Conservation (phyloP, 2,888 invertebrate species). For the Cistogaster globosa region DNA sequence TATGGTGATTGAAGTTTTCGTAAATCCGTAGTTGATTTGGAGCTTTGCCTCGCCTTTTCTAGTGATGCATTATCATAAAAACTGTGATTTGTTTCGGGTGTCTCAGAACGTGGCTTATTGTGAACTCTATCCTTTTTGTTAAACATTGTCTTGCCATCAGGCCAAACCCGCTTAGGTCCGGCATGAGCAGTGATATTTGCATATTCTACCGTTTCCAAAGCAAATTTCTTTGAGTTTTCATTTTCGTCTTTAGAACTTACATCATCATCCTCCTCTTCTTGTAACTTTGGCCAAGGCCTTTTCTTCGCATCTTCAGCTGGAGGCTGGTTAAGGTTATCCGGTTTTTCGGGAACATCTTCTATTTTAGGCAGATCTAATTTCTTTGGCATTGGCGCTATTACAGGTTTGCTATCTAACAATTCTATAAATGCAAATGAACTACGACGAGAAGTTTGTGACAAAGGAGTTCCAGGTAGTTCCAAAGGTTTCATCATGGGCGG, state of each 20-base stretch:
- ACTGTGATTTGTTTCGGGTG: conserved; percentile 54
- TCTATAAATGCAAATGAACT: conserved; percentile 81
- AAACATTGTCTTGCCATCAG: conserved; percentile 78
- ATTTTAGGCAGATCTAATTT: conserved; percentile 77
- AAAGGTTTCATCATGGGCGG: conserved; percentile 79
- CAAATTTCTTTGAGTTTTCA: conserved; percentile 65
- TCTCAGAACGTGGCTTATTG: conserved; percentile 63
- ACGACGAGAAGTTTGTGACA: conserved; percentile 76
- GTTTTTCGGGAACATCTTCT: conserved; percentile 74
- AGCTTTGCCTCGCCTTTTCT: conserved; percentile 63
- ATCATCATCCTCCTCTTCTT: conserved; percentile 68
- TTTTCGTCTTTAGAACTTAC: conserved; percentile 65
- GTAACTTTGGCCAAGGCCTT: conserved; percentile 77
- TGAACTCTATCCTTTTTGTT: conserved; percentile 19
- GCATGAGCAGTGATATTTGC: conserved; percentile 75
- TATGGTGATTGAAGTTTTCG: conserved; percentile 72
- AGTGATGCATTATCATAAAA: conserved; percentile 18
- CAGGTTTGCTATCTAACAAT: conserved; percentile 77
- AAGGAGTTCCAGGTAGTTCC: conserved; percentile 72
- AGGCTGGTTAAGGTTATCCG: conserved; percentile 47
- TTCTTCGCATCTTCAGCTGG: conserved; percentile 77
- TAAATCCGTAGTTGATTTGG: conserved; percentile 77
- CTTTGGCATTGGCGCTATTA: conserved; percentile 79
- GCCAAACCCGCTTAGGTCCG: conserved; percentile 77
- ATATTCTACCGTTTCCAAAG: conserved; percentile 67